Conservation (phyloP, 2,797 vertebrate species). For the Phrynocephalus guinanensis region DNA sequence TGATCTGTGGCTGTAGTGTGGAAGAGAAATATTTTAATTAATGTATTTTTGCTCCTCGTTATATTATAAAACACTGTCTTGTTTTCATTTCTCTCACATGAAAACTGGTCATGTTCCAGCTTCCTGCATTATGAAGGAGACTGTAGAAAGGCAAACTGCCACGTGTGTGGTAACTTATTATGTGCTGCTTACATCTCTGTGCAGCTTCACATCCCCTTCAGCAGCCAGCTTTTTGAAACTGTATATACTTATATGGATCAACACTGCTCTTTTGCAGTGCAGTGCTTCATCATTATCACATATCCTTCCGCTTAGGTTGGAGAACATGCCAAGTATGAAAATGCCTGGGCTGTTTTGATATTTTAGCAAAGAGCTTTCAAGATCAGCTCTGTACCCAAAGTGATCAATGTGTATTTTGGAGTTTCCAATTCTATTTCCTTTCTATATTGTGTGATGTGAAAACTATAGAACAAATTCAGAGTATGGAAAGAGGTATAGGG, state of each 20-base stretch:
- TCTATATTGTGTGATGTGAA: not conserved
- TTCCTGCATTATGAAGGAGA: not conserved
- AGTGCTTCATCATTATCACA: not conserved
- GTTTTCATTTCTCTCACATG: not conserved
- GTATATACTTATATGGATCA: not conserved
- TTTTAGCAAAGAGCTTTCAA: conserved; percentile 3
- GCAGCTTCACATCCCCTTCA: conserved; percentile 15
- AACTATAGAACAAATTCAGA: not conserved
- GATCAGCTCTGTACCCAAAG: not conserved
- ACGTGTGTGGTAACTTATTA: not conserved
- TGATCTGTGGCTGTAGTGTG: not conserved
- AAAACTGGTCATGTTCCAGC: not conserved
- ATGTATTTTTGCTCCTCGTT: not conserved
- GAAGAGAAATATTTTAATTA: not conserved
- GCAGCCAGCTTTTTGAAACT: conserved; percentile 3
- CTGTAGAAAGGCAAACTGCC: conserved; percentile 16
- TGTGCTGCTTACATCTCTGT: conserved; percentile 16
- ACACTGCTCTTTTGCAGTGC: not conserved
- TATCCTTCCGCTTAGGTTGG: not conserved
- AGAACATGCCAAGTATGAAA: not conserved
- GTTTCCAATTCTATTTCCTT: not conserved
- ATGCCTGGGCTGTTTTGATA: not conserved
- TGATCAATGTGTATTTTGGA: not conserved
- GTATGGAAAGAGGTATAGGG: not conserved
- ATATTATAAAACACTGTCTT: not conserved